phyloP scores from a whole-genome alignment of 2,888 invertebrate genomes.

The Drosophila austrosaltans region DNA sequence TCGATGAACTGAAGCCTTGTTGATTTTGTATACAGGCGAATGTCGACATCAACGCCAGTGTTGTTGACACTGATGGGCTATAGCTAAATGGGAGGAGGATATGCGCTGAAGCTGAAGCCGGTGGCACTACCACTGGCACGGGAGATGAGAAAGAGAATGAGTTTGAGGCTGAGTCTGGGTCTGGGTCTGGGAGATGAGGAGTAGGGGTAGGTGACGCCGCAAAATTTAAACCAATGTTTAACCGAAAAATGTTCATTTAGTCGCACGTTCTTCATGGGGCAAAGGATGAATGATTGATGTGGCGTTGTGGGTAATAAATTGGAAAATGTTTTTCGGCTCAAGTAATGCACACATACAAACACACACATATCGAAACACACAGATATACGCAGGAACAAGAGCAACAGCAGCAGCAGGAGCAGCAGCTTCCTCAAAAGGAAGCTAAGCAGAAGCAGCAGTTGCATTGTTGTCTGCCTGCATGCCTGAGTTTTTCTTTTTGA shows the following conservation, averaged over 20 bases:
- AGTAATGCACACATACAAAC: constrained; percentile 29
- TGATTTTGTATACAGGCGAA: constrained; percentile 73
- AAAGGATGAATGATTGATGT: constrained; percentile 69
- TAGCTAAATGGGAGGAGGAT: constrained; percentile 16
- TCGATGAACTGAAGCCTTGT: constrained; percentile 82
- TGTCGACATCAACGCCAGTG: constrained; percentile 46
- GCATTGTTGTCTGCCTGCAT: constrained; percentile 41
- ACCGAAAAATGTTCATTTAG: constrained; percentile 81
- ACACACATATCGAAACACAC: no score
- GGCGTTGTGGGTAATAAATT: constrained; percentile 78
- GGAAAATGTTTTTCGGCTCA: constrained; percentile 77
- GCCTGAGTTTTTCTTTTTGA: constrained; percentile 45
- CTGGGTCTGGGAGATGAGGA: neutral
- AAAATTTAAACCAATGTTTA: constrained; percentile 80
- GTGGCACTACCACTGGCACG: no score
- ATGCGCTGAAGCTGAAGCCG: constrained; percentile 2
- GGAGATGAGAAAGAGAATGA: constrained; percentile 34
- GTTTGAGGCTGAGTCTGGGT: neutral
- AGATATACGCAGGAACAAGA: neutral
- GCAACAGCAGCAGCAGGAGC: constrained; percentile 4
- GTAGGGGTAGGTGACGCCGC: constrained; percentile 65
- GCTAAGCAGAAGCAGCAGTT: constrained; percentile 39
- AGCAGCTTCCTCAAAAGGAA: constrained; percentile 38
- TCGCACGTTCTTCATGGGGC: constrained; percentile 58
- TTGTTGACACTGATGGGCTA: constrained; percentile 70